Evolutionary conservation across 2,888 invertebrate genomes (phyloP), one percentile per base, ranked within the genome.

Genomic region (Eulithis testata): DNA sequence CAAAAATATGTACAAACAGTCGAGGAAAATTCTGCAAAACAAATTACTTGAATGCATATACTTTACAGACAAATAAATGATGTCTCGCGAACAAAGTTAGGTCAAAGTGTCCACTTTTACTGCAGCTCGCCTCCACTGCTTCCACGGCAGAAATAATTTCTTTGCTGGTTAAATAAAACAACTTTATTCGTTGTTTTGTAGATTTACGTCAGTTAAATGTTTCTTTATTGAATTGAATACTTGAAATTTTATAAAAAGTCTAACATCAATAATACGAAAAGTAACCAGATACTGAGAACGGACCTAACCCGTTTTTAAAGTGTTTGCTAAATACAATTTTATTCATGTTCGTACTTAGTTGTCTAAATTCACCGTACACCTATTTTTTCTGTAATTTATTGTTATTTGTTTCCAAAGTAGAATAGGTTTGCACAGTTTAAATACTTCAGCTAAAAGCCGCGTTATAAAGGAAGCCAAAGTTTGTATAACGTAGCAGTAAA

Each of bases 71-170:
- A 64, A 65, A 60, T 62, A 73, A 69, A 76, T 73, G 69, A 71
- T 74, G 74, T 78, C 68, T 70, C 55, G 66, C 66, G 66, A 68
- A 73, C 73, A 73, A 76, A 65, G 71, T 73, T 68, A 66, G 67
- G 52, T 59, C 60, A 53, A 63, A 65, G 52, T 59, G 47, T 43
- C 54, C 55, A 60, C 63, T 71, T 73, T 68, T 69, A 40, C 66
- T 66, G 66, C 57, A 65, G 63, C 69, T 65, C 58, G 66, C 55
- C 64, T 62, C 55, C 68, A 56, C 21, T 51, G 66, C 54, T 65
- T 61, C 54, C 68, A 56, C 11, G 51, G 51, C 47, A 62, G 61
- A 74, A 72, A 77, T 66, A 71, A 73, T 69, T 71, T 59, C 63
- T 71, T 61, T 61, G 63, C 55, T 68, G 58, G 61, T 67, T 69